Evolutionary conservation across 2,797 vertebrate species (phyloP).

Genomic region (Fistularia commersonii): DNA sequence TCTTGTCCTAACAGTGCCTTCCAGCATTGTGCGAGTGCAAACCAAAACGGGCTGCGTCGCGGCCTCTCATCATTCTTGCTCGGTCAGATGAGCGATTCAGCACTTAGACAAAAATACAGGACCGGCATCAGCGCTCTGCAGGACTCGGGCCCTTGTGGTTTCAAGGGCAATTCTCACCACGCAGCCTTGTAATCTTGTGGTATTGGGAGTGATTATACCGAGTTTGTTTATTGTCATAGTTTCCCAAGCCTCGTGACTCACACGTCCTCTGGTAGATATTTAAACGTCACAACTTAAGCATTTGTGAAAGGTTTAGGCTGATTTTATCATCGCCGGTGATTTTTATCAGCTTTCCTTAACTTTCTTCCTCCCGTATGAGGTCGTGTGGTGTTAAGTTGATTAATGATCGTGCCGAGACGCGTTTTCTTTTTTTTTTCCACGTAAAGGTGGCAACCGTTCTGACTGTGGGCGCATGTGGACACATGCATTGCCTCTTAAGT

Average conservation of each 20-base stretch:
- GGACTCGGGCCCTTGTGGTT: conserved; percentile 57
- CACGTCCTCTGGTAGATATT: conserved; percentile 43
- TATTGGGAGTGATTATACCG: conserved; percentile 63
- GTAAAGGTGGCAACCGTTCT: too few species aligned
- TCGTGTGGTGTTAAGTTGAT: conserved; percentile 4
- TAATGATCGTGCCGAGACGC: too few species aligned
- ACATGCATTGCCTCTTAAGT: too few species aligned
- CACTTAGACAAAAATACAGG: conserved; percentile 13
- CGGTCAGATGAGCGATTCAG: conserved; percentile 31
- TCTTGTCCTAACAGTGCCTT: neutral
- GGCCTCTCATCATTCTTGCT: conserved; percentile 10
- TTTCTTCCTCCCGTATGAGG: conserved; percentile 20
- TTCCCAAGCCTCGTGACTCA: conserved; percentile 40
- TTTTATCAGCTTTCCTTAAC: conserved; percentile 35
- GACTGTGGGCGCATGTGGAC: too few species aligned
- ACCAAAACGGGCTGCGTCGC: too few species aligned
- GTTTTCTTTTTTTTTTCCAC: too few species aligned
- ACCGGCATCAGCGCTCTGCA: conserved; percentile 40
- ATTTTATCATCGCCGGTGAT: conserved; percentile 38
- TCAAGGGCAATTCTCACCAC: conserved; percentile 63
- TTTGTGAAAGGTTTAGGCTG: conserved; percentile 35
- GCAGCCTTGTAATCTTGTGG: conserved; percentile 68
- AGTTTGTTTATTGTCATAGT: conserved; percentile 64
- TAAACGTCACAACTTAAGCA: conserved; percentile 33
- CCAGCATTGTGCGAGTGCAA: neutral